phyloP scores from a whole-genome alignment of 1,140 invertebrate species.

The Caerostris darwini region DNA sequence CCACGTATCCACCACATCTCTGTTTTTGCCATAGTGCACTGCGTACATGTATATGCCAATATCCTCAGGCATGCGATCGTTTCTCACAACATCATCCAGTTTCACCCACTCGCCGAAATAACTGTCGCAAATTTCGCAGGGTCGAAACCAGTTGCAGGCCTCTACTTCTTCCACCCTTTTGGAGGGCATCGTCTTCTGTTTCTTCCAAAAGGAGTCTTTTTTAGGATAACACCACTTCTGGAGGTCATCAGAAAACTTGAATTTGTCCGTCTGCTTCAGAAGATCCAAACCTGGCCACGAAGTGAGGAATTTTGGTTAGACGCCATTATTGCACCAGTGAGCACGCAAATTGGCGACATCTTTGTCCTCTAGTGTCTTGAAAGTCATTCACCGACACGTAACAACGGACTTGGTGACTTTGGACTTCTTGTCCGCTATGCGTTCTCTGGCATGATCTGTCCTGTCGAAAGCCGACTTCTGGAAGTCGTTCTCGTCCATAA shows the following conservation, averaged over 20 bases:
- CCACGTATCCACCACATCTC: not conserved
- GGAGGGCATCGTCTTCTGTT: not conserved
- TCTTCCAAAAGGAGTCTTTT: constrained; percentile 54
- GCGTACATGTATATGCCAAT: not conserved
- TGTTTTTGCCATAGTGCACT: not conserved
- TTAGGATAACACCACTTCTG: constrained; percentile 69
- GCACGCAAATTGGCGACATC: constrained; percentile 18
- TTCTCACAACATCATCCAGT: not conserved
- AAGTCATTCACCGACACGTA: constrained; percentile 22
- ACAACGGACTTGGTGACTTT: constrained; percentile 42
- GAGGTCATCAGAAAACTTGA: constrained; percentile 23
- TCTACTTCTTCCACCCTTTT: constrained; percentile 31
- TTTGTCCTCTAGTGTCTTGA: constrained; percentile 51
- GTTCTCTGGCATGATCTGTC: constrained; percentile 1
- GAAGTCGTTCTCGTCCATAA: not conserved
- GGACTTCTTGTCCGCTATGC: constrained; percentile 35
- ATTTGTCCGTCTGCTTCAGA: not conserved
- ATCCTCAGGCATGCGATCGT: not conserved
- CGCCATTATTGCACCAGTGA: constrained; percentile 55
- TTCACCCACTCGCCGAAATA: constrained; percentile 8
- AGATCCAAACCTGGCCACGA: constrained; percentile 12
- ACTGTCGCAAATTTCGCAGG: constrained; percentile 50
- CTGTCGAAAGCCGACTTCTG: not conserved
- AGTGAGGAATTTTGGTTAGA: constrained; percentile 3
- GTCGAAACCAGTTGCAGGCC: not conserved